phyloP scores from a whole-genome alignment of 2,888 invertebrate genomes.

The Anoplius nigerrimus region DNA sequence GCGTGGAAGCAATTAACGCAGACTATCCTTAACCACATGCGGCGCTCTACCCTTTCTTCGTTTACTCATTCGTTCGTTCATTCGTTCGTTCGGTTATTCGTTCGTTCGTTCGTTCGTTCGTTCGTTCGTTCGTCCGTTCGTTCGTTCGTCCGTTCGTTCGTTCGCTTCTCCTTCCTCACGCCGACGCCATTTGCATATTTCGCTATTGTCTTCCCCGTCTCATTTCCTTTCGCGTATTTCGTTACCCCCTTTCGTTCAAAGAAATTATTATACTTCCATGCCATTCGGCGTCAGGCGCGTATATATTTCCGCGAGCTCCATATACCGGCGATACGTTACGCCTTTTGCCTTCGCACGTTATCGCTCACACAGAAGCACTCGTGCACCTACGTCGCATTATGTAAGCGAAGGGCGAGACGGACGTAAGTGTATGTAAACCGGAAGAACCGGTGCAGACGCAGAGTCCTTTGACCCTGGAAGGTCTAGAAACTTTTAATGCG shows the following conservation, averaged over 20 bases:
- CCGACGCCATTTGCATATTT: too few relatives aligned
- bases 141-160: conserved; percentile 29
- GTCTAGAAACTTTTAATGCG: too few relatives aligned
- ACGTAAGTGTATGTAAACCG: neutral
- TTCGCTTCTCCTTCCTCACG: conserved; percentile 1
- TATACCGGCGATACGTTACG: conserved; percentile 7
- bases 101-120: conserved; percentile 24
- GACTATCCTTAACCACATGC: too few relatives aligned
- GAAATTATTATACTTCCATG: conserved; percentile 11
- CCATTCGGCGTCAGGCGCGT: neutral
- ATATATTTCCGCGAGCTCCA: conserved; percentile 23
- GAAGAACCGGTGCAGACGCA: neutral
- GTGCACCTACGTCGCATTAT: too few relatives aligned
- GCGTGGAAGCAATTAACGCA: too few relatives aligned
- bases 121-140: conserved; percentile 23
- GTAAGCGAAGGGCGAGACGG: too few relatives aligned
- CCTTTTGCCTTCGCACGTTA: conserved; percentile 4
- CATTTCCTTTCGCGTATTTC: neutral
- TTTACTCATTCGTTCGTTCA: too few relatives aligned
- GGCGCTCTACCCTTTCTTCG: neutral
- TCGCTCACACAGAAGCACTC: neutral
- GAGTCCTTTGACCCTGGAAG: too few relatives aligned
- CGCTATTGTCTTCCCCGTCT: too few relatives aligned
- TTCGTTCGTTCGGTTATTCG: conserved; percentile 15
- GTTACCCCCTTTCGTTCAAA: conserved; percentile 4